Base-by-base conservation (phyloP, 1,140 invertebrate genomes). In the Drosophila bocki region DNA sequence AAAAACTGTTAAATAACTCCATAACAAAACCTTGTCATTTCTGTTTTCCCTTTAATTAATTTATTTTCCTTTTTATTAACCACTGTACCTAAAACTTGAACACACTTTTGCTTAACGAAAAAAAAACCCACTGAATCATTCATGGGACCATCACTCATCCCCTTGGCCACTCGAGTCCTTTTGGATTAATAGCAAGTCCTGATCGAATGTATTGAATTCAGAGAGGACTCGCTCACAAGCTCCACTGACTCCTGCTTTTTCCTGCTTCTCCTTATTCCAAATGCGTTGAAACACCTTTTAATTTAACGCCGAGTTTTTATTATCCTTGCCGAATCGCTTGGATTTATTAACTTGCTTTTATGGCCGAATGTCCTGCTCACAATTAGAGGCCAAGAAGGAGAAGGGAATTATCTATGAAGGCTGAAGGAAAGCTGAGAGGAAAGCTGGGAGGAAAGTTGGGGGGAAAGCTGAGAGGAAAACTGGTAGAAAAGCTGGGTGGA, bases 221-320 rank as follows among this genome's bases (percentile, higher is more conserved):
- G 26, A 13, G 19, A 35, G 54, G 54, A 45, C 33, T 62, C 60
- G 67, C 64, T 82, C 50, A 76, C 54, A 86, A 67, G 79, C 83
- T 71, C 74, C 65, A 84, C 61, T 80, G 67, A 54, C n/a, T 12
- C 9, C 7, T 5, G 9, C n/a, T 3, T 22, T 13, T 26, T 15
- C 45, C 45, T 17, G 7, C 3, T 19, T 6, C 11, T 19, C 4
- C n/a, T 3, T 9, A 9, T 7, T 3, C 19, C n/a, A 6, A 37
- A 15, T 19, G 62, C 79, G 61, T 29, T 70, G 72, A 68, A 90
- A 82, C 81, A 90, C 86, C 85, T 82, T 91, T 85, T 82, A 81
- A 80, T 82, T 85, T 90, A 80, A 90, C 88, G 85, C 88, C 78
- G 63, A 71, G 67, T 74, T 90, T 88, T 90, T 85, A 85, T 88